Percentiles rank a stretch among this genome's conserved stretches.
These are phyloP conservation scores for Gastracanthus pulcherrimus DNA, from an alignment of 2,888 invertebrate genomes.

Conservation along the genomic window DNA sequence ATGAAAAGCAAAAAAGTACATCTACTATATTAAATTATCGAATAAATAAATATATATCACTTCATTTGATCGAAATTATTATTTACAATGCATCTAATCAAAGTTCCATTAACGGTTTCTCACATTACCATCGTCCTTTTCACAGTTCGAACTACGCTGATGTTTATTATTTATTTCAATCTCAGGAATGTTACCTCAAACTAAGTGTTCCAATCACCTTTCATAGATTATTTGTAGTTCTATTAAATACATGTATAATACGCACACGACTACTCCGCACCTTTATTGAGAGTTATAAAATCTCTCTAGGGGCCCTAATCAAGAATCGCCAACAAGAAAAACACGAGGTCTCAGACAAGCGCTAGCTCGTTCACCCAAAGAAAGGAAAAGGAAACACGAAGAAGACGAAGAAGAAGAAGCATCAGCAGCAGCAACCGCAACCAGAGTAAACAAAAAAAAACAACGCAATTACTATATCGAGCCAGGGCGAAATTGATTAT, in stretches of 20 bases:
- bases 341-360: not conserved
- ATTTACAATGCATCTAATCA: conserved; percentile 6
- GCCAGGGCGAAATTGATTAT: conserved; percentile 20
- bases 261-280: not conserved
- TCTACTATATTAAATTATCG: no score
- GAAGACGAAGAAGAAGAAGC: no score
- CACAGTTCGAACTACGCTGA: not conserved
- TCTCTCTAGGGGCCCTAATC: not conserved
- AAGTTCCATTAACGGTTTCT: conserved; percentile 18
- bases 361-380: not conserved
- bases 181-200: conserved; percentile 9
- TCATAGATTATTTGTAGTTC: conserved; percentile 25
- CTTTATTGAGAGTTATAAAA: not conserved
- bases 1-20: not conserved
- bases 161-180: not conserved
- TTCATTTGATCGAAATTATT: not conserved
- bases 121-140: not conserved
- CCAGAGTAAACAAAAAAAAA: not conserved
- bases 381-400: not conserved
- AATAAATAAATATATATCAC: not conserved
- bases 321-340: not conserved
- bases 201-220: conserved; percentile 20
- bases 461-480: not conserved
- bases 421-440: no score
- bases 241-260: not conserved